Conservation (phyloP, 2,113 vertebrate species). For the Eudyptes chrysolophus region DNA sequence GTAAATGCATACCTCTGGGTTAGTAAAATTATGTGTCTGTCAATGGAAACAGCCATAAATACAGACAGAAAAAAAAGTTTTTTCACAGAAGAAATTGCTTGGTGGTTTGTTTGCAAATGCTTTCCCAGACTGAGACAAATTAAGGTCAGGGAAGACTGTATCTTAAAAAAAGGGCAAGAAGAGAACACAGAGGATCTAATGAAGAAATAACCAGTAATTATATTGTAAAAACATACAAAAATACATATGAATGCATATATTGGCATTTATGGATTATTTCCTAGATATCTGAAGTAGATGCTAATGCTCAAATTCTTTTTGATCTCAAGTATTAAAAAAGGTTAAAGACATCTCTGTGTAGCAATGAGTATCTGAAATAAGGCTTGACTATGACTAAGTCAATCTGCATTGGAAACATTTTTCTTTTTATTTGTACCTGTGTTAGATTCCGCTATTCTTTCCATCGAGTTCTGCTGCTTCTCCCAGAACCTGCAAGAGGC, state of each 20-base stretch:
- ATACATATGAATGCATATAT: neutral
- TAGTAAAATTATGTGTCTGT: neutral
- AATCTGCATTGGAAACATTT: neutral
- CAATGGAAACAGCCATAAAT: neutral
- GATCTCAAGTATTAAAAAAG: neutral
- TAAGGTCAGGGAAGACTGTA: neutral
- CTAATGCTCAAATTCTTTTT: constrained; percentile 18
- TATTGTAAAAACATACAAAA: neutral
- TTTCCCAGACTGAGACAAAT: neutral
- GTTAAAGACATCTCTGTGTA: neutral
- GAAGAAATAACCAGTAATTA: neutral
- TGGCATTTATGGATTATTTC: neutral
- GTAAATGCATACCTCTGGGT: neutral
- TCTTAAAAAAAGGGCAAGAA: neutral
- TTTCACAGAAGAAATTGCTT: neutral
- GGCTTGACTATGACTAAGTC: neutral
- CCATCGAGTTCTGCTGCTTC: neutral
- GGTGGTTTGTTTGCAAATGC: neutral
- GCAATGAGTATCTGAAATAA: neutral
- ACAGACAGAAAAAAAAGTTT: neutral
- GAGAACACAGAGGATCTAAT: neutral
- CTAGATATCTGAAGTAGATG: neutral
- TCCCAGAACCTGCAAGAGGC: neutral
- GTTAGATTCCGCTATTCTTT: neutral
- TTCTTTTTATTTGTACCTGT: neutral